Conservation (phyloP, 2,888 invertebrate species). For the Plemyria rubiginata region DNA sequence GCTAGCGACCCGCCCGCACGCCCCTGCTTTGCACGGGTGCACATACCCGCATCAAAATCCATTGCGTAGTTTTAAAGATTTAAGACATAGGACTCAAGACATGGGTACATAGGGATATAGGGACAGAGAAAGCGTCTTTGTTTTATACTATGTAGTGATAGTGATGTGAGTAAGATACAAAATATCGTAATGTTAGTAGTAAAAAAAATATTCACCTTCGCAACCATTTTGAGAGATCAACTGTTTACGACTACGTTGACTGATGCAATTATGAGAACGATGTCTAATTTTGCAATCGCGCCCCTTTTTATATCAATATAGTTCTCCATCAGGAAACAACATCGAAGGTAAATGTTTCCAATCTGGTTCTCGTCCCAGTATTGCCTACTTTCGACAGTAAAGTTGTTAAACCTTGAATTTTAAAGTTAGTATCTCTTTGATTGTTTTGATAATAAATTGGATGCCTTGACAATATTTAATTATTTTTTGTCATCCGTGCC, state of each 20-base stretch:
- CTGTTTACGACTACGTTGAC: conserved; percentile 62
- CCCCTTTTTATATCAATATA: conserved; percentile 38
- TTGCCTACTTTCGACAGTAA: background rate
- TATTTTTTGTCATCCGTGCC: background rate
- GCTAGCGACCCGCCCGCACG: too few relatives aligned
- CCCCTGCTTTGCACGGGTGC: too few relatives aligned
- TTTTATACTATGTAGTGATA: too few relatives aligned
- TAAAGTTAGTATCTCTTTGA: background rate
- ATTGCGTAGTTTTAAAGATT: too few relatives aligned
- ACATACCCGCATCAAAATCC: too few relatives aligned
- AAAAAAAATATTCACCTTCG: conserved; percentile 58
- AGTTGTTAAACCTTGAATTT: conserved; percentile 1
- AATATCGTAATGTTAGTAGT: background rate
- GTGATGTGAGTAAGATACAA: too few relatives aligned
- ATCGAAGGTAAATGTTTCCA: background rate
- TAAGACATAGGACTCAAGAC: too few relatives aligned
- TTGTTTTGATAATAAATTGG: background rate
- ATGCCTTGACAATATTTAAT: background rate
- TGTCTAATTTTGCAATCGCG: conserved; percentile 31
- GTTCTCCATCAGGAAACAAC: background rate
- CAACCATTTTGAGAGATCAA: conserved; percentile 60
- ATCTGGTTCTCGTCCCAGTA: background rate
- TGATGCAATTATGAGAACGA: conserved; percentile 52
- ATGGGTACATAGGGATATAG: too few relatives aligned
- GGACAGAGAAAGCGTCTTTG: too few relatives aligned